Conservation (phyloP, 2,888 invertebrate genomes). For the Drosophila leonis region DNA sequence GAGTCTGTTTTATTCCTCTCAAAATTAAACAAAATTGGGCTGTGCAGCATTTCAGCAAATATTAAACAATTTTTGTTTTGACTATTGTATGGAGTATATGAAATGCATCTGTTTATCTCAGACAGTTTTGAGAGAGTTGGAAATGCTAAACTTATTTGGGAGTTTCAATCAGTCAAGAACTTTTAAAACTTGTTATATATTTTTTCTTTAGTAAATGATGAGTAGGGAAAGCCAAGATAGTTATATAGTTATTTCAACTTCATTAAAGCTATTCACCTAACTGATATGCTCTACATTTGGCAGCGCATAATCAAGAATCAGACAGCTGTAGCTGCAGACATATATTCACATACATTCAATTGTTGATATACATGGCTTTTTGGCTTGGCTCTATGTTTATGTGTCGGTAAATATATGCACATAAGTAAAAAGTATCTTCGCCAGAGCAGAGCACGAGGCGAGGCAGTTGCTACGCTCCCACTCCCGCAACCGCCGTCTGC, state of each 20-base stretch:
- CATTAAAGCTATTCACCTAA: background rate
- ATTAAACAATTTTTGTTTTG: no score
- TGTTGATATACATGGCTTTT: slow-evolving; percentile 10
- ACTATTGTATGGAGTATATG: no score
- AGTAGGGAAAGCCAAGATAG: background rate
- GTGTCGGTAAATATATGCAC: slow-evolving; percentile 48
- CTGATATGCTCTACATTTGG: background rate
- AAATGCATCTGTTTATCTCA: no score
- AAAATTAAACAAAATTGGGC: background rate
- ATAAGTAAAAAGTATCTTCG: slow-evolving; percentile 45
- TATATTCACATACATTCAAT: slow-evolving; percentile 17
- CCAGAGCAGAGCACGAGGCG: slow-evolving; percentile 3
- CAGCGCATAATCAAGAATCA: slow-evolving; percentile 1
- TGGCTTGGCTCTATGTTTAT: slow-evolving; percentile 2
- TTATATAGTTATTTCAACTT: background rate
- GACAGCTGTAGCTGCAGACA: slow-evolving; percentile 28
- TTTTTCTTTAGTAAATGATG: background rate
- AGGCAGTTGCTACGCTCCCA: background rate
- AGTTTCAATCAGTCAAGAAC: background rate
- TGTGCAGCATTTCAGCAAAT: no score
- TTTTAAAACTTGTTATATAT: background rate
- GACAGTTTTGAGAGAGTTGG: no score
- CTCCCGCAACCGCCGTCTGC: background rate
- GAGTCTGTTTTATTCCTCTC: background rate
- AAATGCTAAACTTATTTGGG: no score